phyloP scores from a whole-genome alignment of 2,113 vertebrate genomes.

The Eudyptes chrysolophus region DNA sequence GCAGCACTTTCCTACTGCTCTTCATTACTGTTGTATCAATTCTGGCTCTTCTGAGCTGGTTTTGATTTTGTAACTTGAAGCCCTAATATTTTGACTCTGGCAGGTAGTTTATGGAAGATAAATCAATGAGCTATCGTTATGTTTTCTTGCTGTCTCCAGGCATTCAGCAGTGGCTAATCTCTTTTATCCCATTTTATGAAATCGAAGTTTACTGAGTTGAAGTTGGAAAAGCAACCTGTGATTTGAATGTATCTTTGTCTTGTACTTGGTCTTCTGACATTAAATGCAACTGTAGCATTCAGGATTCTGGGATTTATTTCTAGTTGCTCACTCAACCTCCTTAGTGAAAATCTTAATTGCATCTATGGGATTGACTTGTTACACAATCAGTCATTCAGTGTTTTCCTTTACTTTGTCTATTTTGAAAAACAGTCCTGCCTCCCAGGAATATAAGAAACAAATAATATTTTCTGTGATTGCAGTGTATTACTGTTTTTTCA shows the following conservation, averaged over 20 bases:
- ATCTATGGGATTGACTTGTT: not conserved
- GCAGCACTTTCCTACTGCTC: not conserved
- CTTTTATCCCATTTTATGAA: not conserved
- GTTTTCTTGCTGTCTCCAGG: not conserved
- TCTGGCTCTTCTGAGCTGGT: not conserved
- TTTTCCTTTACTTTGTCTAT: not conserved
- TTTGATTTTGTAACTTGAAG: conserved; percentile 25
- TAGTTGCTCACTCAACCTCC: not conserved
- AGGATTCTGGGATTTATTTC: not conserved
- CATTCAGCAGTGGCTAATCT: not conserved
- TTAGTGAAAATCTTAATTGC: not conserved
- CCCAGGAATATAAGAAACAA: not conserved
- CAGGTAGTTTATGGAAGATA: not conserved
- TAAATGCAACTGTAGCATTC: not conserved
- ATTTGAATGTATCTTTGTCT: not conserved
- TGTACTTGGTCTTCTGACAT: not conserved
- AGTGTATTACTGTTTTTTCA: not conserved
- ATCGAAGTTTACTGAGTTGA: not conserved
- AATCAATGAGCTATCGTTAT: not conserved
- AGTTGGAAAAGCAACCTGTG: not conserved
- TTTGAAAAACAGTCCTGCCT: not conserved
- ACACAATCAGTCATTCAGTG: not conserved
- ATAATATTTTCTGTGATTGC: not conserved
- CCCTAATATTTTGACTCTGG: conserved; percentile 17
- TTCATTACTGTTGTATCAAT: conserved; percentile 13